phyloP scores from a whole-genome alignment of 2,113 vertebrate genomes.

The Datnioides undecimradiatus region DNA sequence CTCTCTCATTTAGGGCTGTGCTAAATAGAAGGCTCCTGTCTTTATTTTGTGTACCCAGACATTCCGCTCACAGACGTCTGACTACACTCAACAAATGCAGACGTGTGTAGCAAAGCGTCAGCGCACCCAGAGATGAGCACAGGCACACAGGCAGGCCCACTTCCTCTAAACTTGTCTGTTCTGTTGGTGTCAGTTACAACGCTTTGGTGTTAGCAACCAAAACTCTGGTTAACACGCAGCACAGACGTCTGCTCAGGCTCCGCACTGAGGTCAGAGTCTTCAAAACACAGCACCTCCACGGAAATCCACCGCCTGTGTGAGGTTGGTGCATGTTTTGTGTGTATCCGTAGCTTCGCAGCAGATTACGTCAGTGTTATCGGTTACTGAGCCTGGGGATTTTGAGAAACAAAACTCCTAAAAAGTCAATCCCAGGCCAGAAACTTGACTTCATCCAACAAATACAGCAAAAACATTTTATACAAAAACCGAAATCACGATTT shows the following conservation, averaged over 20 bases:
- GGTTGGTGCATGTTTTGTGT: no score
- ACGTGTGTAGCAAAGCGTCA: not conserved
- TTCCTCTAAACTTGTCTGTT: not conserved
- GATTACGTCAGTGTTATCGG: not conserved
- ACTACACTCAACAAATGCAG: not conserved
- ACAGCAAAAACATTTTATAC: no score
- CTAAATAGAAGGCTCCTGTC: not conserved
- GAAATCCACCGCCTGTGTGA: not conserved
- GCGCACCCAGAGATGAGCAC: not conserved
- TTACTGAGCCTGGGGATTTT: not conserved
- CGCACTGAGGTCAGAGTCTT: not conserved
- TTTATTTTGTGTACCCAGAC: not conserved
- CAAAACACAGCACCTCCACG: no score
- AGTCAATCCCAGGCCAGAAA: not conserved
- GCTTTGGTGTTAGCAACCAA: not conserved
- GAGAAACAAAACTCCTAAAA: not conserved
- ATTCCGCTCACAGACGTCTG: not conserved
- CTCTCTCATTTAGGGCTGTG: not conserved
- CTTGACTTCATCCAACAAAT: not conserved
- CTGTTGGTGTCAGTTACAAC: not conserved
- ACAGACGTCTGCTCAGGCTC: not conserved
- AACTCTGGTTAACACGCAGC: not conserved
- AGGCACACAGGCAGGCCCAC: not conserved
- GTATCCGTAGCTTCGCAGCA: not conserved
- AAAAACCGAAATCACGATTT: not conserved